Evolutionary conservation across 1,140 invertebrate genomes (phyloP).

Genomic region (Tetragnatha versicolor): DNA sequence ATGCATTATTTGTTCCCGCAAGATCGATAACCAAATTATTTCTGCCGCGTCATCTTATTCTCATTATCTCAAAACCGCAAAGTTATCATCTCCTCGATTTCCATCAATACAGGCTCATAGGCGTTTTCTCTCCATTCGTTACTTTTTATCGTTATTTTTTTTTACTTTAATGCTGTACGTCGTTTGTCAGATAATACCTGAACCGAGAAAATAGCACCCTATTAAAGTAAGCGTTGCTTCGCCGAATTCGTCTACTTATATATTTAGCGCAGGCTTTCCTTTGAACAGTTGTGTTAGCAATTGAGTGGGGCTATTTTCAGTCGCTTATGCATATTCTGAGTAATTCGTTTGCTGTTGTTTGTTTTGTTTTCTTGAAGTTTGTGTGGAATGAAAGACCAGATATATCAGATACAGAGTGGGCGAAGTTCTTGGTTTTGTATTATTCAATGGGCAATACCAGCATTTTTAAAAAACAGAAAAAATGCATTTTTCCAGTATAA

Average conservation of each 20-base stretch:
- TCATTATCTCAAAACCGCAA: constrained; percentile 15
- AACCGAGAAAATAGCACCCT: background rate
- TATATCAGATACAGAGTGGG: too few species aligned
- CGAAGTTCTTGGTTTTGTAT: too few species aligned
- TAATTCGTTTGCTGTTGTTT: background rate
- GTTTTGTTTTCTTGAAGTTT: background rate
- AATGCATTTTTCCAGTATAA: too few species aligned
- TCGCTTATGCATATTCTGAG: background rate
- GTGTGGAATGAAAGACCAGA: too few species aligned
- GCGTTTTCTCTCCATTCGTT: background rate
- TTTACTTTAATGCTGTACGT: background rate
- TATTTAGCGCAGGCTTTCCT: too few species aligned
- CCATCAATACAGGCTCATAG: background rate
- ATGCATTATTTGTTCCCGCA: background rate
- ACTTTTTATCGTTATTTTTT: background rate
- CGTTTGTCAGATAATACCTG: constrained; percentile 10
- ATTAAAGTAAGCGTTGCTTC: background rate
- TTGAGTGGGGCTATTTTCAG: background rate
- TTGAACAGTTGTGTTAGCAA: too few species aligned
- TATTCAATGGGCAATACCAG: too few species aligned
- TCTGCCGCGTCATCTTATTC: constrained; percentile 16
- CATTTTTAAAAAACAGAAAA: too few species aligned
- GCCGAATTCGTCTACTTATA: background rate
- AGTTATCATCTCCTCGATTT: constrained; percentile 8
- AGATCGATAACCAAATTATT: constrained; percentile 38